A percentile compares a stretch with the other conserved stretches of the same genome.
Conservation (phyloP, 2,797 vertebrate genomes). For the Scolopax rusticola region DNA sequence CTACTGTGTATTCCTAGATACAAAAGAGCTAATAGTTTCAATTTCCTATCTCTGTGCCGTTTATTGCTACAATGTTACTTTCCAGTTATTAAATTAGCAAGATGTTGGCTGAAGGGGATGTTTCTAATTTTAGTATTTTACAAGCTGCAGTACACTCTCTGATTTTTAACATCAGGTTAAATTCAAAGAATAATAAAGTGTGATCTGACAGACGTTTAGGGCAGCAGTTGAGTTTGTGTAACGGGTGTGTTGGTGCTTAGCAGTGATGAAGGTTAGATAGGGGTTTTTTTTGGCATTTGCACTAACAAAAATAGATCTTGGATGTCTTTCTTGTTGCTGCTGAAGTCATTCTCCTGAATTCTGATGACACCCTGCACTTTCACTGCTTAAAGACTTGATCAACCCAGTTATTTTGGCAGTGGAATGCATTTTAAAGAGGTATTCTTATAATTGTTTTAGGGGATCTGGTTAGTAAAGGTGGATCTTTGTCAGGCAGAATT, state of each 20-base stretch:
- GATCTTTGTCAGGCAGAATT: background rate
- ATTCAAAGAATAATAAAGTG: background rate
- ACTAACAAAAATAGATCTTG: background rate
- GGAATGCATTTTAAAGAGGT: background rate
- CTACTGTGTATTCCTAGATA: background rate
- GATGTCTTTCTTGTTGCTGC: background rate
- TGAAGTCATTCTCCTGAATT: background rate
- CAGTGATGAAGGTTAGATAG: background rate
- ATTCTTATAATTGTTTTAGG: background rate
- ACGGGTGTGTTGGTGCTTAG: background rate
- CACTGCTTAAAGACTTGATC: background rate
- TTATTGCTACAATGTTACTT: background rate
- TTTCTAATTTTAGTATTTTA: background rate
- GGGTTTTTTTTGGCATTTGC: background rate
- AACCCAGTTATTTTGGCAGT: background rate
- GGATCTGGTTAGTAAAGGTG: background rate
- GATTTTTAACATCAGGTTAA: background rate
- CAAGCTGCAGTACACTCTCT: background rate
- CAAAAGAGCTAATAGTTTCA: background rate
- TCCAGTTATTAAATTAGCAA: background rate
- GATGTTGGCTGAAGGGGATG: background rate
- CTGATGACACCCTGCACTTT: background rate
- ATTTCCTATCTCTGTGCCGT: background rate
- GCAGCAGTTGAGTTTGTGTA: background rate
- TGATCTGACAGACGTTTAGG: rapidly evolving